Base-by-base conservation (phyloP, 2,888 invertebrate species). In the Acanthosoma haemorrhoidale region DNA sequence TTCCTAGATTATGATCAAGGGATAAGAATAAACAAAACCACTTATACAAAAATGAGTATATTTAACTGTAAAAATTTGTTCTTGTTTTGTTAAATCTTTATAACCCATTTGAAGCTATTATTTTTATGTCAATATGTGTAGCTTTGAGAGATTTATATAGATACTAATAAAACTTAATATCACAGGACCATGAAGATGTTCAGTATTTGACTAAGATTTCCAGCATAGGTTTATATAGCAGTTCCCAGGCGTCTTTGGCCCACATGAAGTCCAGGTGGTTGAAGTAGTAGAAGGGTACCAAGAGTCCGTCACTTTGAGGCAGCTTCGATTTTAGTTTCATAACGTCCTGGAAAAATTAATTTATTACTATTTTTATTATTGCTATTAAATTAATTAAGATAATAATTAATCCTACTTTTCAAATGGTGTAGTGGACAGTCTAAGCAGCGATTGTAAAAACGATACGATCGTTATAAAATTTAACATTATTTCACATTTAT, bases 211-310 rank as follows among this genome's bases (percentile, higher is more conserved):
- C 34, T 21, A 72, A 39, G 43, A 69, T 4, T 9, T 64, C 58
- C 21, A 70, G 63, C 57, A 72, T 64, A 31, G 60, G 34, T 25
- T 70, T 67, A 69, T 74, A 75, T 8, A 76, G 70, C 9, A 75
- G 63, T 13, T 32, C 39, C n/a, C 69, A 69, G 3, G 74, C 73
- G 36, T 76, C 75, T 29, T 60, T 68, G n/a, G 75, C 75, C 74
- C 73, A 89, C 6, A 90, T 75, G 76, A 88, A 91, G 78, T 91
- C 90, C n/a, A 90, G 80, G 75, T 91, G 91, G 78, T 88, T 90
- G 76, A 90, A 91, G 67, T 85, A 82, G 58, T 84, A 81, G 61
- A 83, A 80, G 0, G 87, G 84, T 13, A 91, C 84, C 75, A 70
- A 51, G 43, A 71, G 32, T 60, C 84, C 81, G 36, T 84, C 85